A percentile compares a stretch with the other conserved stretches of the same genome.
Evolutionary conservation across 2,113 vertebrate species (phyloP).

Genomic region (Columba janthina): DNA sequence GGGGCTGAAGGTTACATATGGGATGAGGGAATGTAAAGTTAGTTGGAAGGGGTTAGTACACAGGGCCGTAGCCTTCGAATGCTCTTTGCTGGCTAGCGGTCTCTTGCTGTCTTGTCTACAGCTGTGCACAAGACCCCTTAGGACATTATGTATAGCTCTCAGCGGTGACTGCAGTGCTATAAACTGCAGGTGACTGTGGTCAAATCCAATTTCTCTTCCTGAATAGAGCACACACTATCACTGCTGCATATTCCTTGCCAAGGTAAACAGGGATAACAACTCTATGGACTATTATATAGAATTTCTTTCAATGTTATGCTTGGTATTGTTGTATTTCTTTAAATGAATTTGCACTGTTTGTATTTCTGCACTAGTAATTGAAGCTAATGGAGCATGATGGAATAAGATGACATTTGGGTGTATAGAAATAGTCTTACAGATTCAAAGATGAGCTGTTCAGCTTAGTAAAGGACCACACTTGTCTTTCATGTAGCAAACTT

Average conservation of each 20-base stretch:
- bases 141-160: conserved; percentile 39
- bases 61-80: neutral
- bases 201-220: conserved; percentile 61
- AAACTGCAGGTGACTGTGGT: conserved; percentile 80
- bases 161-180: conserved; percentile 54
- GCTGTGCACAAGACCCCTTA: conserved; percentile 53
- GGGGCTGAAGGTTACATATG: conserved; percentile 82
- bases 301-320: conserved; percentile 30
- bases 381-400: neutral
- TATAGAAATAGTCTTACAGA: neutral
- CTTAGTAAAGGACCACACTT: neutral
- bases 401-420: neutral
- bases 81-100: conserved; percentile 46
- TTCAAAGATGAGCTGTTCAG: neutral
- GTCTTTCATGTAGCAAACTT: neutral
- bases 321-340: neutral
- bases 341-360: conserved; percentile 5
- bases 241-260: conserved; percentile 62
- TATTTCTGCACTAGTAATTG: neutral
- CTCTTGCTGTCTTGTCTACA: conserved; percentile 65
- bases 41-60: conserved; percentile 59
- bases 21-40: conserved; percentile 66
- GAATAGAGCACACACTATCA: conserved; percentile 27
- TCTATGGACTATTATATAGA: conserved; percentile 46
- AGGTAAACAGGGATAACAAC: conserved; percentile 70